These are phyloP conservation scores for Pyrgilauda ruficollis DNA, from an alignment of 2,113 vertebrate genomes.

Conservation along the genomic window DNA sequence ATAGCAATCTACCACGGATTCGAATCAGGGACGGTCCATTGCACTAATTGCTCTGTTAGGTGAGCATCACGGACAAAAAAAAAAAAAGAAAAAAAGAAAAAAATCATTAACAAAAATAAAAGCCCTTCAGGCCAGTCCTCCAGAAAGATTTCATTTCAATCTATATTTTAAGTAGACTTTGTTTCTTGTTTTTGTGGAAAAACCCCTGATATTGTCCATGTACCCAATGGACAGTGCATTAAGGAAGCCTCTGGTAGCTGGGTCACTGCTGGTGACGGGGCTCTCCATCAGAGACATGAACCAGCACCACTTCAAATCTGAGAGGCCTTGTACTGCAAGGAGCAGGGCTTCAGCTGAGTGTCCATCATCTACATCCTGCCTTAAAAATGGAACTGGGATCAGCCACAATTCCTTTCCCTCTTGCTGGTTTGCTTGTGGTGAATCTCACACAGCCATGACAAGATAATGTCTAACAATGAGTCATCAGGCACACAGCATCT, in stretches of 20 bases:
- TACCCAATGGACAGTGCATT: not conserved
- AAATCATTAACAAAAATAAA: conserved; percentile 65
- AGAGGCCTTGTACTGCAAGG: not conserved
- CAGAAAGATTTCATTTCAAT: conserved; percentile 78
- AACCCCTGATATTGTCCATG: not conserved
- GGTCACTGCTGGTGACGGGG: not conserved
- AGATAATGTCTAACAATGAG: not conserved
- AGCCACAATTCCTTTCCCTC: not conserved
- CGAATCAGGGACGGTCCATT: conserved; percentile 71
- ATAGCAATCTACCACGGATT: conserved; percentile 75
- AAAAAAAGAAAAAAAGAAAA: conserved; percentile 49
- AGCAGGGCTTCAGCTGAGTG: not conserved
- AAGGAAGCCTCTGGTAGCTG: not conserved
- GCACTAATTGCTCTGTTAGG: conserved; percentile 78
- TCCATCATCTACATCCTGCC: not conserved
- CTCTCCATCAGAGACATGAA: not conserved
- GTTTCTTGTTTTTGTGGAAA: conserved; percentile 17
- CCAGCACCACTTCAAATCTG: not conserved
- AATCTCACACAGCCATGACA: not conserved
- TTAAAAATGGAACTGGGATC: not conserved
- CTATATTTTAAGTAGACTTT: conserved; percentile 44
- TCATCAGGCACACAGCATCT: not conserved
- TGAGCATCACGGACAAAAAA: conserved; percentile 69
- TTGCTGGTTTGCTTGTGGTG: not conserved
- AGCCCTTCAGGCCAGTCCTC: conserved; percentile 70